Conservation (phyloP, 2,888 invertebrate genomes). For the Antheraea yamamai region DNA sequence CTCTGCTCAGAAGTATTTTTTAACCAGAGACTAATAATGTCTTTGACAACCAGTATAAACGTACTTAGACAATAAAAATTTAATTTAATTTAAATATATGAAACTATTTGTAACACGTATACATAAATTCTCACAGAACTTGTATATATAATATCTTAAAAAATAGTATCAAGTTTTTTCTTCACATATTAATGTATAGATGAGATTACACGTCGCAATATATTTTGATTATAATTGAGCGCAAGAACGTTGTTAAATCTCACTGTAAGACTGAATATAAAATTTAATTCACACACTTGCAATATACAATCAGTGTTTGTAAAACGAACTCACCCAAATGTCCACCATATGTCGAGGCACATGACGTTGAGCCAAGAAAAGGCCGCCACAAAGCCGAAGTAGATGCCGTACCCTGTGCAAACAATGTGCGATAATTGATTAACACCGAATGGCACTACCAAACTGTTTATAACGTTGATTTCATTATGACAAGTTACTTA, state of each 20-base stretch:
- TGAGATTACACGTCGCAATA: background rate
- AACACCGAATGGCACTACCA: constrained; percentile 28
- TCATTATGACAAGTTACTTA: background rate
- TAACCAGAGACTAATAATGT: too few species aligned
- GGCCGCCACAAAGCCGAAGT: constrained; percentile 86
- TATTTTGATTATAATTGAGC: background rate
- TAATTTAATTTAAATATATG: too few species aligned
- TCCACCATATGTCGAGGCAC: constrained; percentile 92
- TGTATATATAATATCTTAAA: too few species aligned
- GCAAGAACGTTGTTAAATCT: background rate
- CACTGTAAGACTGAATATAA: background rate
- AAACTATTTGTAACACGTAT: too few species aligned
- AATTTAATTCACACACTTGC: constrained; percentile 35
- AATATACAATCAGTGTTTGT: constrained; percentile 22
- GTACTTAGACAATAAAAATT: too few species aligned
- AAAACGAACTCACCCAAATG: constrained; percentile 85
- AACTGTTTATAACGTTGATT: background rate
- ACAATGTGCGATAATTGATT: constrained; percentile 51
- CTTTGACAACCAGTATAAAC: too few species aligned
- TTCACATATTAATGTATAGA: background rate
- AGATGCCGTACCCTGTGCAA: constrained; percentile 84
- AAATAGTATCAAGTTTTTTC: too few species aligned
- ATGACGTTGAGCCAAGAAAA: constrained; percentile 91
- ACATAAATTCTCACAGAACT: too few species aligned
- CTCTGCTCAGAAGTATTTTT: too few species aligned